phyloP scores from a whole-genome alignment of 2,113 vertebrate species.

The Passer montanus region DNA sequence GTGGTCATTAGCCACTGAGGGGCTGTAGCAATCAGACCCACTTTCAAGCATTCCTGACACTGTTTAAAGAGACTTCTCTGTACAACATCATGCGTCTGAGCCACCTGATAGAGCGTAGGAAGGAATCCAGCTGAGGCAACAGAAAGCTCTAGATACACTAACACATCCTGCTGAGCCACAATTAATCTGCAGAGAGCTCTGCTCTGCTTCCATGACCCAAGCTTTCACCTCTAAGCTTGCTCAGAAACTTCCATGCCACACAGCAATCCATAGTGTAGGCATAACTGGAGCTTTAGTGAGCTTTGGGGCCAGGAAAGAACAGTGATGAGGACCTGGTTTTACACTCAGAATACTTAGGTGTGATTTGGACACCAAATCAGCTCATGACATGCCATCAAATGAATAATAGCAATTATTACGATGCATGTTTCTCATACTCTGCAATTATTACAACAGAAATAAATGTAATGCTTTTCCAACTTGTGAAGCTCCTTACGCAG shows the following conservation, averaged over 20 bases:
- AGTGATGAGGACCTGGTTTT: neutral
- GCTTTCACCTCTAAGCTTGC: neutral
- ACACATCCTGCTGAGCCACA: neutral
- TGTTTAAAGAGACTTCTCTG: neutral
- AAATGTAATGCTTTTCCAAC: neutral
- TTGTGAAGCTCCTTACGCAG: neutral
- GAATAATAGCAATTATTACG: conserved; percentile 36
- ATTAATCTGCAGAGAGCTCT: neutral
- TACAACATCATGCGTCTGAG: neutral
- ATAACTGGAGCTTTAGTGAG: neutral
- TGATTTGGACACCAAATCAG: conserved; percentile 18
- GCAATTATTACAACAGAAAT: neutral
- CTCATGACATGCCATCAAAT: conserved; percentile 10
- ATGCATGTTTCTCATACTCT: neutral
- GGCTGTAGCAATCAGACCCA: neutral
- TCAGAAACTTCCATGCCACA: neutral
- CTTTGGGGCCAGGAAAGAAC: neutral
- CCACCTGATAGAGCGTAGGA: neutral
- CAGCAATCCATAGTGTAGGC: neutral
- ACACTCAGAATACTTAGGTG: conserved; percentile 28
- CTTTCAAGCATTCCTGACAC: neutral
- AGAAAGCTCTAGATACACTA: neutral
- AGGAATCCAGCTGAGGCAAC: conserved; percentile 27
- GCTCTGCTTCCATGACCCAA: neutral
- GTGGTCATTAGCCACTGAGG: neutral